A percentile compares a stretch with the other conserved stretches of the same genome.
Evolutionary conservation across 2,113 vertebrate genomes (phyloP).

Genomic region (Bathybates hornii): DNA sequence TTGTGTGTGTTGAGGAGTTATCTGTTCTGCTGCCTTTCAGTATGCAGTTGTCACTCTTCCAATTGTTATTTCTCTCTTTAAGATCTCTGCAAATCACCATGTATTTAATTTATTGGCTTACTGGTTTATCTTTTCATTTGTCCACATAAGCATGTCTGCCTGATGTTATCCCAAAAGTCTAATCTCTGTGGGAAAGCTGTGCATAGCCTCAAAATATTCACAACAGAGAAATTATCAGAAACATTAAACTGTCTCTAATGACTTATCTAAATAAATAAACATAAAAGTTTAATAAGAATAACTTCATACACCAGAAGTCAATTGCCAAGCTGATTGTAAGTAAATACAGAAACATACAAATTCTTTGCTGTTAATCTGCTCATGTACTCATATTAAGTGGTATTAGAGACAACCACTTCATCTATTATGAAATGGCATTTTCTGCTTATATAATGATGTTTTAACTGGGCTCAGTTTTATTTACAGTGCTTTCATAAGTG

Average conservation of each 20-base stretch:
- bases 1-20: neutral
- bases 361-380: neutral
- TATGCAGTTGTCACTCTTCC: neutral
- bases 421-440: conserved; percentile 55
- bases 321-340: neutral
- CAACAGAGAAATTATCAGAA: neutral
- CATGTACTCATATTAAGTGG: neutral
- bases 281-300: neutral
- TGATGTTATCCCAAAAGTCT: neutral
- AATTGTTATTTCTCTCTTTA: neutral
- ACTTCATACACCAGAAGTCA: neutral
- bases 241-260: neutral
- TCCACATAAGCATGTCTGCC: neutral
- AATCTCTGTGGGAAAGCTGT: conserved; percentile 9
- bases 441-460: conserved; percentile 44
- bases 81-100: neutral
- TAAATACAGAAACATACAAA: neutral
- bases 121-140: neutral
- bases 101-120: neutral
- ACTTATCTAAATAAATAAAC: neutral
- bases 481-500: conserved; percentile 1
- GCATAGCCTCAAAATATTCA: neutral
- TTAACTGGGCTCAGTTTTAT: conserved; percentile 5
- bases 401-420: conserved; percentile 7
- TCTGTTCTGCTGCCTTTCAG: neutral